A percentile compares a stretch with the other conserved stretches of the same genome.
Evolutionary conservation across 2,797 vertebrate species (phyloP).

Genomic region (Acanthurus lineatus): DNA sequence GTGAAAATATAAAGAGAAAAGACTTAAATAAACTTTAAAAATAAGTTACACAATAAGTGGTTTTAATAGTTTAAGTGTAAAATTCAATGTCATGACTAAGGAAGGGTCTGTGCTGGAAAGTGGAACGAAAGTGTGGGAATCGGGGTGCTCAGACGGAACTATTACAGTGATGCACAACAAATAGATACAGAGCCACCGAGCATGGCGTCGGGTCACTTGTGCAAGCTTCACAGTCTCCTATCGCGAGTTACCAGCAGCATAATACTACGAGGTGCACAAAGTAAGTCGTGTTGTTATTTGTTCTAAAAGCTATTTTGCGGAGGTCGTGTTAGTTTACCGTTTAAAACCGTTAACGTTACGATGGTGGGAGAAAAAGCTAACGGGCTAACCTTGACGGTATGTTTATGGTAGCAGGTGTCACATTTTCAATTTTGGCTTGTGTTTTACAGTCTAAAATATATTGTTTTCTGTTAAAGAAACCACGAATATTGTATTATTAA

Average conservation of each 20-base stretch:
- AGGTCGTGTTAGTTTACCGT: rapidly evolving
- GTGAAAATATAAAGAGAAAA: neutral
- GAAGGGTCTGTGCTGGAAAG: neutral
- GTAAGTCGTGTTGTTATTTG: constrained; percentile 47
- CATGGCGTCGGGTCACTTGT: constrained; percentile 79
- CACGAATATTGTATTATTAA: no score
- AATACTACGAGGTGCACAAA: constrained; percentile 17
- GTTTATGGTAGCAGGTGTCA: neutral
- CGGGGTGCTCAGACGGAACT: constrained; percentile 36
- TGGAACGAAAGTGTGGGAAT: constrained; percentile 53
- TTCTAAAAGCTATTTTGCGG: rapidly evolving
- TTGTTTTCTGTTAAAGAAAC: no score
- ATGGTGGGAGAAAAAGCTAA: constrained; percentile 22
- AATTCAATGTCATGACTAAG: no score
- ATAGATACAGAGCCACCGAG: neutral
- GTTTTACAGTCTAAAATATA: no score
- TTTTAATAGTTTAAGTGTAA: neutral
- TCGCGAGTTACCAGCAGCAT: constrained; percentile 8
- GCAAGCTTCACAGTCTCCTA: constrained; percentile 50
- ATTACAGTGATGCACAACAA: constrained; percentile 35
- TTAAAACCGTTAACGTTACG: neutral
- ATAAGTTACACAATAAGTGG: neutral
- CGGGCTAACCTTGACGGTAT: constrained; percentile 65
- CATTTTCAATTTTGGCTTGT: neutral
- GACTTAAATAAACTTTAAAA: neutral